phyloP scores from a whole-genome alignment of 2,888 invertebrate genomes.

The Hypselothyrea guttata region DNA sequence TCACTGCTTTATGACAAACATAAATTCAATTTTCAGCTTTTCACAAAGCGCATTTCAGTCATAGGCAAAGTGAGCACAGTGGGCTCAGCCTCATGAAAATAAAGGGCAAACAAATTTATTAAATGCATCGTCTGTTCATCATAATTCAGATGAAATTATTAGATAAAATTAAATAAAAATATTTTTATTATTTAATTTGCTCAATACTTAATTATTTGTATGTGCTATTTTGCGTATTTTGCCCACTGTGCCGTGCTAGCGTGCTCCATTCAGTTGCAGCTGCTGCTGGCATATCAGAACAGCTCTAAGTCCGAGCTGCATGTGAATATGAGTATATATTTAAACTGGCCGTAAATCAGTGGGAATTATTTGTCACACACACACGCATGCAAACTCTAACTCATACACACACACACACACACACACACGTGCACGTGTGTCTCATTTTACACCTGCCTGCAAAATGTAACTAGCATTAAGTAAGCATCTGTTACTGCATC shows the following conservation, averaged over 20 bases:
- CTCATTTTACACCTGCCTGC: conserved; percentile 2
- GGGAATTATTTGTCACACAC: conserved; percentile 72
- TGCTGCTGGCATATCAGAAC: conserved; percentile 42
- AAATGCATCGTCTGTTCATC: background rate
- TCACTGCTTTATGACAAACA: conserved; percentile 23
- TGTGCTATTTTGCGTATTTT: no score
- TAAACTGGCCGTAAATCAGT: conserved; percentile 59
- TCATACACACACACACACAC: conserved; percentile 58
- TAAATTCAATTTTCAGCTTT: conserved; percentile 69
- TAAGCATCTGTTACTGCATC: no score
- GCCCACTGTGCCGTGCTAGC: no score
- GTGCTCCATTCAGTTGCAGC: conserved; percentile 34
- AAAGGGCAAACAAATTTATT: background rate
- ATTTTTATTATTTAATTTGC: no score
- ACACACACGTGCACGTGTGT: conserved; percentile 9
- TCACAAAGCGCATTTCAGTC: conserved; percentile 60
- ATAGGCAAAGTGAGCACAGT: background rate
- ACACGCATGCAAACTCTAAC: conserved; percentile 18
- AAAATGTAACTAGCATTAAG: conserved; percentile 1
- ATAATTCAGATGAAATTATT: no score
- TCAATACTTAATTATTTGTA: no score
- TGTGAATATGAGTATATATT: no score
- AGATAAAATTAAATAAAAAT: no score
- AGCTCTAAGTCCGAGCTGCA: conserved; percentile 39
- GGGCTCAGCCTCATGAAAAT: background rate